Evolutionary conservation across 2,797 vertebrate genomes (phyloP), one percentile per base, ranked within the genome.

Genomic region (Trematomus bernacchii): DNA sequence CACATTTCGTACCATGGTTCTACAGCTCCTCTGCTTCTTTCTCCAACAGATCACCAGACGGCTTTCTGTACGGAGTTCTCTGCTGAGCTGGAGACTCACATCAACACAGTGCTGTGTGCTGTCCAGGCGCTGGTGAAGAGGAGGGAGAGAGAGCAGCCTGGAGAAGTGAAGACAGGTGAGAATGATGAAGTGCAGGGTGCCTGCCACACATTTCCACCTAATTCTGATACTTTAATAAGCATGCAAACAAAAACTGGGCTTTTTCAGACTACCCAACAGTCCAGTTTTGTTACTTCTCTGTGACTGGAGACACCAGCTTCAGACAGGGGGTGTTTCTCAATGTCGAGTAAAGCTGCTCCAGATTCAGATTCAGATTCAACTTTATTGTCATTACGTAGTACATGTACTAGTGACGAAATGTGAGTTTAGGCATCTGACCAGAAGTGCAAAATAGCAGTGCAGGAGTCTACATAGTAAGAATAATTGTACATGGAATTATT

Each of bases 91-190:
- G 98, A 99, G 92, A 83, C 85, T 2, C 94, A 94, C 85, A 97
- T 99, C 87, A 96, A 7, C 80, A 86, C 85, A 4, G 90, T 98
- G 71, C 94, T 99, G 61, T 97, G 92, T 92, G 96, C 96, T 2
- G 94, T 98, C 43, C 98, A 99, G 93, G 95, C 87, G 19, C 92
- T 99, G 21, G 92, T 96, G 61, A 97, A 97, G 90, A 97, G 93
- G 74, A 94, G 85, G 50, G 91, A 89, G 59, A 77, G 83, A 44
- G 90, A 84, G 48, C 83, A 90, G 27, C 76, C 85, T 8, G 59
- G 74, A 54, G 93, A 94, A 18, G 6, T n/a, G 54, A 89, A 59
- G 89, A 95, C 73, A 92, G 93, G 94, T 94, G 71, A 88, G 74
- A 18, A 11, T 1, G 37, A 65, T 62, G 47, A 27, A 10, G 2